A percentile compares a stretch with the other conserved stretches of the same genome.
Conservation (phyloP, 2,888 invertebrate genomes). For the Agrochola macilenta region DNA sequence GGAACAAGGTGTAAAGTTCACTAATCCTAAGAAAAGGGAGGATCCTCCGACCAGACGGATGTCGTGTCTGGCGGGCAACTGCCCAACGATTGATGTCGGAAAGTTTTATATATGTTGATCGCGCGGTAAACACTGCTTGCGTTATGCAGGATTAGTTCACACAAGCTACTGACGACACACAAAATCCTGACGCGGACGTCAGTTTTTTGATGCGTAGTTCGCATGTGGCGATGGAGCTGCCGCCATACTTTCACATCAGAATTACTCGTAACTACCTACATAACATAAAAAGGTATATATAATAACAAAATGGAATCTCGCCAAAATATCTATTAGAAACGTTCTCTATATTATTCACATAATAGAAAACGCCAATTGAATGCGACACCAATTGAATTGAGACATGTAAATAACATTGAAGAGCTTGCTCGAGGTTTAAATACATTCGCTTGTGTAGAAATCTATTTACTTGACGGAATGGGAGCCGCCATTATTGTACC, state of each 20-base stretch:
- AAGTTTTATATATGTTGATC: too few relatives aligned
- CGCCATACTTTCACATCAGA: neutral
- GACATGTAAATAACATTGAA: conserved; percentile 38
- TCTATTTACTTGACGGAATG: conserved; percentile 19
- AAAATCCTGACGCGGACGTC: too few relatives aligned
- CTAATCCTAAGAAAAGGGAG: too few relatives aligned
- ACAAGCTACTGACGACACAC: too few relatives aligned
- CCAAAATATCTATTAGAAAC: conserved; percentile 2
- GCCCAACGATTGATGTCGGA: too few relatives aligned
- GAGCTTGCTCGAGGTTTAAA: conserved; percentile 31
- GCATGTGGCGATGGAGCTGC: too few relatives aligned
- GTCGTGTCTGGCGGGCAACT: too few relatives aligned
- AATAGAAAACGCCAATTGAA: conserved; percentile 35
- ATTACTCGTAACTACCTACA: neutral
- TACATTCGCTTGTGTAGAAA: conserved; percentile 14
- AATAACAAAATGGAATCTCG: neutral
- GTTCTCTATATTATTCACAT: conserved; percentile 16
- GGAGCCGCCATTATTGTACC: conserved; percentile 21
- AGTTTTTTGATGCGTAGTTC: too few relatives aligned
- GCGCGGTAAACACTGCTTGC: too few relatives aligned
- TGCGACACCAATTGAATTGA: conserved; percentile 49
- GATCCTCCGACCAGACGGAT: too few relatives aligned
- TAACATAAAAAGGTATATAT: neutral
- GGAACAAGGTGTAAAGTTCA: too few relatives aligned
- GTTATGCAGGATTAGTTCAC: too few relatives aligned